phyloP scores from a whole-genome alignment of 1,140 invertebrate species.

The Drosophila biarmipes region DNA sequence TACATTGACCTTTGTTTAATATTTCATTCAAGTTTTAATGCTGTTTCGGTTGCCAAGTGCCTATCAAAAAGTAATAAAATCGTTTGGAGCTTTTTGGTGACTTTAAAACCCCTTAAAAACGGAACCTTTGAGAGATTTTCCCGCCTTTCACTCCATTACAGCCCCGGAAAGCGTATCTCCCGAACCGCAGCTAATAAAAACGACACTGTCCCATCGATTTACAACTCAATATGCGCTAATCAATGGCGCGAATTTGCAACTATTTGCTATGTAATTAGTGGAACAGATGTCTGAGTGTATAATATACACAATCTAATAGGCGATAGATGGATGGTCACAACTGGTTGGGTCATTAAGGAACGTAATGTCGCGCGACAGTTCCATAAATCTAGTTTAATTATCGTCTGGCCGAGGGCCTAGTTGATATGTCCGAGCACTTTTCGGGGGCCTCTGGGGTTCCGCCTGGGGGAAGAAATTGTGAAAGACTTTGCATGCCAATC shows the following conservation, averaged over 20 bases:
- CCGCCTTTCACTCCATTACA: not conserved
- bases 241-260: conserved; percentile 39
- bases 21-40: not conserved
- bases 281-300: conserved; percentile 27
- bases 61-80: too few species aligned
- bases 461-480: conserved; percentile 23
- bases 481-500: conserved; percentile 24
- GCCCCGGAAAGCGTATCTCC: conserved; percentile 10
- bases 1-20: conserved; percentile 7
- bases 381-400: conserved; percentile 59
- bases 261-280: conserved; percentile 44
- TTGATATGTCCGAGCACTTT: conserved; percentile 39
- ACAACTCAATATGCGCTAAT: conserved; percentile 41
- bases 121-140: too few species aligned
- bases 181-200: conserved; percentile 24
- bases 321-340: conserved; percentile 15
- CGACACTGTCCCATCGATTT: conserved; percentile 28
- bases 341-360: conserved; percentile 28
- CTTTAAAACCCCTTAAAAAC: too few species aligned
- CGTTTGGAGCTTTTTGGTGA: too few species aligned
- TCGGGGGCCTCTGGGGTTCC: conserved; percentile 6
- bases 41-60: not conserved
- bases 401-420: conserved; percentile 25
- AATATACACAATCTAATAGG: conserved; percentile 2
- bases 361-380: conserved; percentile 36